phyloP scores from a whole-genome alignment of 92 coral and sea anemone species.

The Palythoa grandiflora region DNA sequence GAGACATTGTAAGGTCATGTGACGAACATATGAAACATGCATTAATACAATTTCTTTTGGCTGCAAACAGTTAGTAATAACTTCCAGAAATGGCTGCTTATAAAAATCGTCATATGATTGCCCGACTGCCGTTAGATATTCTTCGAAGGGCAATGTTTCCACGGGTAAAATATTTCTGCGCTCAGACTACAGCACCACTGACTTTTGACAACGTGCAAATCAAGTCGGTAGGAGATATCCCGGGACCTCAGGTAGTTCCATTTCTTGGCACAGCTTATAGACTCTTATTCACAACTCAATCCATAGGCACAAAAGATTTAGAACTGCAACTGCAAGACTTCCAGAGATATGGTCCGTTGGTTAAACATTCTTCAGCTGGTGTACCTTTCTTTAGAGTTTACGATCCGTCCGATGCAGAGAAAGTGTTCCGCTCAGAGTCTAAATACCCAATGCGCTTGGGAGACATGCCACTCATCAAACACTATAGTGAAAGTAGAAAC shows the following conservation, averaged over 20 bases:
- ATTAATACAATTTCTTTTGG: conserved; percentile 60
- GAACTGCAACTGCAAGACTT: conserved; percentile 31
- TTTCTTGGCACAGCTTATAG: conserved; percentile 50
- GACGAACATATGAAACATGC: conserved; percentile 26
- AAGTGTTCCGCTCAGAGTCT: conserved; percentile 59
- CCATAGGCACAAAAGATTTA: conserved; percentile 47
- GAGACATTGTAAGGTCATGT: too few relatives aligned
- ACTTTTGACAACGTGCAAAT: not conserved
- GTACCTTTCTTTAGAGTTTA: conserved; percentile 33
- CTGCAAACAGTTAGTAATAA: conserved; percentile 9
- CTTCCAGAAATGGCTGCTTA: conserved; percentile 60
- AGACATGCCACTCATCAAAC: conserved; percentile 55
- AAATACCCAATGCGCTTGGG: conserved; percentile 54
- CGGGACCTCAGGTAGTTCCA: conserved; percentile 58
- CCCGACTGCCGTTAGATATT: not conserved
- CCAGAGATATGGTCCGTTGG: conserved; percentile 52
- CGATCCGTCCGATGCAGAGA: conserved; percentile 64
- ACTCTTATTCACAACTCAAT: conserved; percentile 35
- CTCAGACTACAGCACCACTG: not conserved
- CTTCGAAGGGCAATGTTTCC: not conserved
- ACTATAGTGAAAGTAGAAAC: conserved; percentile 60
- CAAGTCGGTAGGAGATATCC: conserved; percentile 60
- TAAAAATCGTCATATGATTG: conserved; percentile 41
- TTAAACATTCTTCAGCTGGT: conserved; percentile 14
- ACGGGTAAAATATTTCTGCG: not conserved